Percentiles rank a stretch among this genome's conserved stretches.
These are phyloP conservation scores for Cheilosia variabilis DNA, from an alignment of 2,888 invertebrate species.

Conservation along the genomic window DNA sequence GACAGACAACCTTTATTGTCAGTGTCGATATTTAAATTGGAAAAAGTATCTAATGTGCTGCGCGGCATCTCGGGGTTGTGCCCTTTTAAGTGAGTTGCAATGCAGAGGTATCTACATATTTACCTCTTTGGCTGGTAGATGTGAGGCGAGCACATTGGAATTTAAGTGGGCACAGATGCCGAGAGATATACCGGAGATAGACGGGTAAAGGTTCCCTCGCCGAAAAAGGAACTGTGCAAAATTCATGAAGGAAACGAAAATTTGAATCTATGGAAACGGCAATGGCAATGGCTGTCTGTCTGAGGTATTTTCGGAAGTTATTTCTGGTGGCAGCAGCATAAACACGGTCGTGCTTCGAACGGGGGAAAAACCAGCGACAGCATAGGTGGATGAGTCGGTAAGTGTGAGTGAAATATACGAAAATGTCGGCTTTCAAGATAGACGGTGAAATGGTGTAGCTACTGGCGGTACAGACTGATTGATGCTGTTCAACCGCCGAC, in stretches of 20 bases:
- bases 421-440: too few relatives aligned
- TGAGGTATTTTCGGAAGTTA: too few relatives aligned
- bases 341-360: too few relatives aligned
- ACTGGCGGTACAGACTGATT: too few relatives aligned
- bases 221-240: not conserved
- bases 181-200: not conserved
- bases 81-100: constrained; percentile 8
- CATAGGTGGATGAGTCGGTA: too few relatives aligned
- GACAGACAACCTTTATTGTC: not conserved
- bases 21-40: constrained; percentile 12
- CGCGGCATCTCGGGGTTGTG: constrained; percentile 1
- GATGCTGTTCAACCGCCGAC: too few relatives aligned
- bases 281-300: not conserved
- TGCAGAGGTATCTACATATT: not conserved
- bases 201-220: too few relatives aligned
- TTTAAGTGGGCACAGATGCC: not conserved
- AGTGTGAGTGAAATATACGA: too few relatives aligned
- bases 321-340: too few relatives aligned
- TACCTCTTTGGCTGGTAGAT: not conserved
- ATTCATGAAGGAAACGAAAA: constrained; percentile 4
- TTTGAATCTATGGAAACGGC: not conserved
- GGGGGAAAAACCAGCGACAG: too few relatives aligned
- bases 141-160: not conserved
- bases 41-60: constrained; percentile 1
- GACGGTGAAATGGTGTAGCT: too few relatives aligned